phyloP scores from a whole-genome alignment of 1,140 invertebrate species.

The Anoplolepis gracilipes region DNA sequence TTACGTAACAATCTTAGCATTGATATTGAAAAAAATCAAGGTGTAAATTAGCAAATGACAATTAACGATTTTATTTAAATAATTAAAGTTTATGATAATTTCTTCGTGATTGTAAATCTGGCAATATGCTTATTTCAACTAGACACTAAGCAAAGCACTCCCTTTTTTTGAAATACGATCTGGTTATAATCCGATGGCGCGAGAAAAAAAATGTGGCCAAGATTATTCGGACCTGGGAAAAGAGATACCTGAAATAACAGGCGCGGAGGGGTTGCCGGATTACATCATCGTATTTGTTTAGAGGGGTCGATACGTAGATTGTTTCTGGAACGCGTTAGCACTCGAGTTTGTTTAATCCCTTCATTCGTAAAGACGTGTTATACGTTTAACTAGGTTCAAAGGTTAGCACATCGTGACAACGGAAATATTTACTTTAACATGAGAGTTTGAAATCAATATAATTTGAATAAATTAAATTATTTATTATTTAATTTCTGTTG shows the following conservation, averaged over 20 bases:
- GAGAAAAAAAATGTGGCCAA: slow-evolving; percentile 51
- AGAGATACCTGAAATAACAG: slow-evolving; percentile 73
- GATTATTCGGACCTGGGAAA: slow-evolving; percentile 55
- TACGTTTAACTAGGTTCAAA: slow-evolving; percentile 34
- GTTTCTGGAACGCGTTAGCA: slow-evolving; percentile 57
- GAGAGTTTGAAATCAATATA: neutral
- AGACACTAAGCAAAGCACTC: neutral
- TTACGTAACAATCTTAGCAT: neutral
- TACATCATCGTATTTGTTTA: slow-evolving; percentile 70
- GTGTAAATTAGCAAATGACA: neutral
- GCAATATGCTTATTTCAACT: slow-evolving; percentile 5
- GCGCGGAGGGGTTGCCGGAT: slow-evolving; percentile 57
- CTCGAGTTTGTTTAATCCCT: slow-evolving; percentile 46
- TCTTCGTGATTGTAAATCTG: neutral
- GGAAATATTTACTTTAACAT: neutral
- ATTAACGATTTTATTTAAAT: neutral
- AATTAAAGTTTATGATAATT: neutral
- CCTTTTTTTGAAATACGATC: slow-evolving; percentile 61
- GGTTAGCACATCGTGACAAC: neutral
- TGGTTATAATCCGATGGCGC: slow-evolving; percentile 65
- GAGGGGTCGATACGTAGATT: slow-evolving; percentile 65
- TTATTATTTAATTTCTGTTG: no score
- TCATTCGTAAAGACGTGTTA: slow-evolving; percentile 10
- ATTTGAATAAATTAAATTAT: neutral
- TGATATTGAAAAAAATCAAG: neutral